Percentiles rank a stretch among this genome's conserved stretches.
These are phyloP conservation scores for Heliconius nattereri DNA, from an alignment of 1,140 invertebrate species.

Conservation along the genomic window DNA sequence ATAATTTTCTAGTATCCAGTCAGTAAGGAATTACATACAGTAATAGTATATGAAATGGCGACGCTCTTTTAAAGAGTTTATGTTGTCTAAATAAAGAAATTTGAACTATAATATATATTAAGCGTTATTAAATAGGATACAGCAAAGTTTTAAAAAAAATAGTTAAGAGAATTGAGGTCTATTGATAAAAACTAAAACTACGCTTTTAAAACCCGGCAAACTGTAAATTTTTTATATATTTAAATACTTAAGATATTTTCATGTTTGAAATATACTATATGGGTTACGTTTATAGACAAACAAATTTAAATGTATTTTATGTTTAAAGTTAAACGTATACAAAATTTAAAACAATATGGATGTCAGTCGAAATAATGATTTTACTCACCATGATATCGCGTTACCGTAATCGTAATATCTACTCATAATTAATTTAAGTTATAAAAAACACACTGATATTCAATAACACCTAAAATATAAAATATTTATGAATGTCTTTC, in stretches of 20 bases:
- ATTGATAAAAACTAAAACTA: background rate
- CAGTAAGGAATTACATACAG: background rate
- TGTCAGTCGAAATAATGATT: conserved; percentile 52
- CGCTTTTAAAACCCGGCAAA: background rate
- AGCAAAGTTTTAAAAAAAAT: background rate
- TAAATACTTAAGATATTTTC: background rate
- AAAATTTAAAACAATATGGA: conserved; percentile 72
- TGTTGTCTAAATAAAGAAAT: background rate
- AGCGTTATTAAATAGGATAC: background rate
- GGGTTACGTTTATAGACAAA: conserved; percentile 33
- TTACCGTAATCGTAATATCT: conserved; percentile 81
- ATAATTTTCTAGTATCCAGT: background rate
- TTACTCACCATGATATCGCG: conserved; percentile 80
- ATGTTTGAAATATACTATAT: conserved; percentile 3
- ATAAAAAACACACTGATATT: conserved; percentile 63
- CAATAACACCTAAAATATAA: conserved; percentile 56
- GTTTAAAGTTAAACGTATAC: conserved; percentile 61
- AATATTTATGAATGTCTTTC: conserved; percentile 68
- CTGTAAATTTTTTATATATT: background rate
- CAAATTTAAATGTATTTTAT: conserved; percentile 41
- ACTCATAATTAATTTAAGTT: conserved; percentile 76
- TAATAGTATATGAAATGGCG: background rate
- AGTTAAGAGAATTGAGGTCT: background rate
- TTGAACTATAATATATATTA: background rate
- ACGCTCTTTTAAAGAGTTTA: background rate